phyloP scores from a whole-genome alignment of 2,113 vertebrate species.

The Loxodonta africana region DNA sequence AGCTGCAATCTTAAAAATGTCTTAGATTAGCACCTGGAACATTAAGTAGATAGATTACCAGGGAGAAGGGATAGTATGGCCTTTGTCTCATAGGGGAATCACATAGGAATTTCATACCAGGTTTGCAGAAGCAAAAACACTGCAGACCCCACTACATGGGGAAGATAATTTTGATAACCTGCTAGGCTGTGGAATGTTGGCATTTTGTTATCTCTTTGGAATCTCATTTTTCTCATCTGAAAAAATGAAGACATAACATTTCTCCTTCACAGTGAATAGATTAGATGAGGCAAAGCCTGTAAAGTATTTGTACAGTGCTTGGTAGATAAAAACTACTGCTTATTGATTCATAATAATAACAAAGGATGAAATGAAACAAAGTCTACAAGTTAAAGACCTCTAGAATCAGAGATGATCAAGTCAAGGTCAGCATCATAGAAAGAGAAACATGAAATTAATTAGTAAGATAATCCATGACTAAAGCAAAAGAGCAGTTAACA shows the following conservation, averaged over 20 bases:
- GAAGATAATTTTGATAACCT: neutral
- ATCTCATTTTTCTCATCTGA: neutral
- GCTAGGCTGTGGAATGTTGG: neutral
- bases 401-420: neutral
- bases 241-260: neutral
- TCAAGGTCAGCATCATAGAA: neutral
- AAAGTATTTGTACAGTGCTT: neutral
- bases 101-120: neutral
- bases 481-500: neutral
- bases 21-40: neutral
- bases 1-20: neutral
- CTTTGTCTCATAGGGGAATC: neutral
- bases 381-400: neutral
- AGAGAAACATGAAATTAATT: neutral
- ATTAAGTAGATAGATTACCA: neutral
- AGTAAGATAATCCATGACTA: neutral
- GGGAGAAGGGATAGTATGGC: fast-evolving
- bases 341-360: neutral
- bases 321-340: neutral
- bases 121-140: neutral
- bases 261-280: neutral
- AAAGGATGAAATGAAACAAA: neutral
- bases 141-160: neutral
- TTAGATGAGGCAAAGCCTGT: neutral
- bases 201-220: neutral